phyloP scores from a whole-genome alignment of 1,140 invertebrate genomes.

The Drosophila bifasciata region DNA sequence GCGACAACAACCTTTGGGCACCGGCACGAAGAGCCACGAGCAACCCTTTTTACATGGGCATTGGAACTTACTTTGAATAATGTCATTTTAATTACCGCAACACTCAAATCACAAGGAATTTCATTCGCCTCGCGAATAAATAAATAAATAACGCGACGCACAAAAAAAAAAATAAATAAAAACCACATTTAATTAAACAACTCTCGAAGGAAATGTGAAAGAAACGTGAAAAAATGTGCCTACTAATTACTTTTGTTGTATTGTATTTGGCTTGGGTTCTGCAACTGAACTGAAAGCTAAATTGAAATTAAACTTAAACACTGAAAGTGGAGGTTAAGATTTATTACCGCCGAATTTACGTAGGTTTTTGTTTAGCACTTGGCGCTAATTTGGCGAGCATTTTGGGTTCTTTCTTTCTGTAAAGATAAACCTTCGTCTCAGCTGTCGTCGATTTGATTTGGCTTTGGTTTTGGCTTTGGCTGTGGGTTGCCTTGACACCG shows the following conservation, averaged over 20 bases:
- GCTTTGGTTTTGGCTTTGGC: slow-evolving; percentile 36
- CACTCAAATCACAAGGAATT: slow-evolving; percentile 54
- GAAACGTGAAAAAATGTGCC: slow-evolving; percentile 35
- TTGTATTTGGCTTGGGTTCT: neutral
- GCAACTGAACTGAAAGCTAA: slow-evolving; percentile 10
- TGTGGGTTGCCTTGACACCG: slow-evolving; percentile 54
- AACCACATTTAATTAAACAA: slow-evolving; percentile 72
- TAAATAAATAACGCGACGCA: slow-evolving; percentile 23
- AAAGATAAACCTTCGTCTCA: slow-evolving; percentile 23
- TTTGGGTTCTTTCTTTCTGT: slow-evolving; percentile 14
- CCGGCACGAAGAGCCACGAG: neutral
- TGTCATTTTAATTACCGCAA: slow-evolving; percentile 81
- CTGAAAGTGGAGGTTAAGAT: slow-evolving; percentile 49
- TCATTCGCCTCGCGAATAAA: slow-evolving; percentile 44
- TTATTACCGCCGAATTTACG: slow-evolving; percentile 56
- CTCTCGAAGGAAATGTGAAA: slow-evolving; percentile 32
- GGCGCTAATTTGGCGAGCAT: slow-evolving; percentile 54
- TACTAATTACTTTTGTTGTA: slow-evolving; percentile 66
- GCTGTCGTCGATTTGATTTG: slow-evolving; percentile 57
- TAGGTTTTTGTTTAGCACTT: slow-evolving; percentile 42
- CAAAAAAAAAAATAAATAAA: slow-evolving; percentile 53
- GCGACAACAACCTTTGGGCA: slow-evolving; percentile 38
- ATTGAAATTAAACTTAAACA: slow-evolving; percentile 9
- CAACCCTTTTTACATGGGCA: slow-evolving; percentile 49
- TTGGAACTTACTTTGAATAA: slow-evolving; percentile 63